Base-by-base conservation (phyloP, 2,888 invertebrate genomes). In the Baronia brevicornis region DNA sequence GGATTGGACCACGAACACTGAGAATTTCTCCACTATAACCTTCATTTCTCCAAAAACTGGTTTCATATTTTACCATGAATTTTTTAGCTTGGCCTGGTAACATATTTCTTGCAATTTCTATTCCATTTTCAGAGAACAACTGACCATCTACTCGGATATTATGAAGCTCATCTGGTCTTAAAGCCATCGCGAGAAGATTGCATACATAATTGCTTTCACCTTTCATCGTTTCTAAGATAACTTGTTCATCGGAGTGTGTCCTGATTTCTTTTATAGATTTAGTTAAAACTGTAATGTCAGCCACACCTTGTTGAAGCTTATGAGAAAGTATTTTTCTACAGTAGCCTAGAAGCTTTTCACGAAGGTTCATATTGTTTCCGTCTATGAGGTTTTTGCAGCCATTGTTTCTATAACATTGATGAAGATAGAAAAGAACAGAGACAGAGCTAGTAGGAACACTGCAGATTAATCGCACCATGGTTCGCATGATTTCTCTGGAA, bases 21-120 rank as follows among this genome's bases (percentile, higher is more conserved):
- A 84, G 54, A 33, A 84, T 79, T 28, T 84, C 82, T 1, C 84
- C 84, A 37, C 77, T 84, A 28, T 62, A 80, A 1, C 84, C 84
- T 17, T 58, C 53, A 4, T 41, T 41, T 22, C 55, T 57, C 84
- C 84, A 84, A 46, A 84, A 78, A 28, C 62, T 64, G 0, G 65
- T 59, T 7, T 65, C 60, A 36, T 84, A 84, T 41, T 70, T 60
- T n/a, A 80, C 47, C 1, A 55, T 27, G 37, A 84, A 84, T 33
- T 69, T 77, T 37, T 60, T 74, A 0, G 63, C 62, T 6, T 27
- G 43, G 0, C 80, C 77, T 2, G 60, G 64, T 7, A 39, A 43
- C 66, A 79, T 65, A 1, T 47, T 43, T 2, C 37, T 44, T 1
- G 56, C 42, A 5, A 69, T 41, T n/a, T 43, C 43, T 2, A 46